Conservation (phyloP, 2,888 invertebrate species). For the Zelleria hepariella region DNA sequence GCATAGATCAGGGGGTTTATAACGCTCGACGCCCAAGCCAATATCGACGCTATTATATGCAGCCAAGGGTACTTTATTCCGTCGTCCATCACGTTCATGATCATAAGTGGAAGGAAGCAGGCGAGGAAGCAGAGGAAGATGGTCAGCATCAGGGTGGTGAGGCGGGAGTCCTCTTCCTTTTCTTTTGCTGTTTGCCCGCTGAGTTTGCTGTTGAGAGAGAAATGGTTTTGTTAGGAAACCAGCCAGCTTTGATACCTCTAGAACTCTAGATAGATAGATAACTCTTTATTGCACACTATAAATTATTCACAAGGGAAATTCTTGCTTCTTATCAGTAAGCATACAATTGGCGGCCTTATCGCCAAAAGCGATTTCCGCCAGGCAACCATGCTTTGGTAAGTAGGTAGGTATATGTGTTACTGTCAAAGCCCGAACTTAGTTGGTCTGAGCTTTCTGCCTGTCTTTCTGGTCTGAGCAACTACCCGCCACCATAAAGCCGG, state of each 20-base stretch:
- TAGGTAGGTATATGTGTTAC: no score
- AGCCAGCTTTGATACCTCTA: no score
- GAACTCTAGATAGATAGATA: no score
- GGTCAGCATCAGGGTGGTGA: slow-evolving; percentile 88
- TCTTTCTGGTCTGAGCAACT: no score
- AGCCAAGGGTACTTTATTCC: slow-evolving; percentile 78
- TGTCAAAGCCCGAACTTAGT: no score
- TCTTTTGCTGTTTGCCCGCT: slow-evolving; percentile 63
- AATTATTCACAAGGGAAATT: no score
- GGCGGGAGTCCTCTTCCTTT: slow-evolving; percentile 80
- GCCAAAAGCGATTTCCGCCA: no score
- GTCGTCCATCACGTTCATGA: slow-evolving; percentile 90
- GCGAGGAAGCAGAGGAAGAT: slow-evolving; percentile 90
- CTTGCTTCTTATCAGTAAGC: no score
- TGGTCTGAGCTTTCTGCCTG: no score
- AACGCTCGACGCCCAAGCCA: slow-evolving; percentile 92
- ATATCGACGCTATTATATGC: slow-evolving; percentile 86
- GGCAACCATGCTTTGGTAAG: no score
- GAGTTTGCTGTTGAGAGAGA: slow-evolving; percentile 46
- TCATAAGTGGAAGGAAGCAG: slow-evolving; percentile 90
- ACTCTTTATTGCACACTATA: no score
- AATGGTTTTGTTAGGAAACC: neutral
- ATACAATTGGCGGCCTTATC: no score
- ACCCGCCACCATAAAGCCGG: neutral
- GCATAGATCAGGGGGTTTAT: slow-evolving; percentile 93